Conservation (phyloP, 1,140 invertebrate species). For the Zaprionus taronus region DNA sequence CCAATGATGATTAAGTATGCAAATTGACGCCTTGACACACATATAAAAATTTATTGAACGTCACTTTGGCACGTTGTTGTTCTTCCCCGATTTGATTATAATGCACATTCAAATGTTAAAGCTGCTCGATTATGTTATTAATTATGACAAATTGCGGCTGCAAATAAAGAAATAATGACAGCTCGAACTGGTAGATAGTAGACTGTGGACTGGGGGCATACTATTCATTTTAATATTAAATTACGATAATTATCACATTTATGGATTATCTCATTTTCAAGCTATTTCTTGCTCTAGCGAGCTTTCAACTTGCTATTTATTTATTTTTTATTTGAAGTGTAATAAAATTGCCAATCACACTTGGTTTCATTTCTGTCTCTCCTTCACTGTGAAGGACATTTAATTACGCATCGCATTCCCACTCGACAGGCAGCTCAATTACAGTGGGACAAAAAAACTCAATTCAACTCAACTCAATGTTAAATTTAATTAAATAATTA, state of each 20-base stretch:
- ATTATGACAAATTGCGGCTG: slow-evolving; percentile 13
- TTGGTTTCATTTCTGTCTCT: not conserved
- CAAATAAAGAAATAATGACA: not conserved
- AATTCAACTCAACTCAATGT: slow-evolving; percentile 9
- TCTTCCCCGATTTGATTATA: slow-evolving; percentile 4
- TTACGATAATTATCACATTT: not conserved
- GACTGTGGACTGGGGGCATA: not conserved
- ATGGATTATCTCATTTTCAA: not conserved
- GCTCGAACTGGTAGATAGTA: not conserved
- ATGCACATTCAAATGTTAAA: not conserved
- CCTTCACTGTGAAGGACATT: slow-evolving; percentile 43
- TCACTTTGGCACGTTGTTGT: slow-evolving; percentile 8
- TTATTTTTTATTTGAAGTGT: not conserved
- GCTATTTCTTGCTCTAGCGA: not conserved
- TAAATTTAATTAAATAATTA: slow-evolving; percentile 67
- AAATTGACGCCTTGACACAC: slow-evolving; percentile 40
- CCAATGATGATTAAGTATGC: slow-evolving; percentile 43
- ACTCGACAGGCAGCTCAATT: slow-evolving; percentile 55
- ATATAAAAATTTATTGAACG: slow-evolving; percentile 26
- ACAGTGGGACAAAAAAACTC: slow-evolving; percentile 32
- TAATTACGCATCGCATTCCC: slow-evolving; percentile 46
- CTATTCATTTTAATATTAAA: slow-evolving; percentile 4
- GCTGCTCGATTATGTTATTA: slow-evolving; percentile 18
- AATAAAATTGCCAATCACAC: not conserved
- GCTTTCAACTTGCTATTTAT: not conserved